Percentiles rank a stretch among this genome's conserved stretches.
Conservation (phyloP, 1,140 invertebrate genomes). For the Microplitis demolitor region DNA sequence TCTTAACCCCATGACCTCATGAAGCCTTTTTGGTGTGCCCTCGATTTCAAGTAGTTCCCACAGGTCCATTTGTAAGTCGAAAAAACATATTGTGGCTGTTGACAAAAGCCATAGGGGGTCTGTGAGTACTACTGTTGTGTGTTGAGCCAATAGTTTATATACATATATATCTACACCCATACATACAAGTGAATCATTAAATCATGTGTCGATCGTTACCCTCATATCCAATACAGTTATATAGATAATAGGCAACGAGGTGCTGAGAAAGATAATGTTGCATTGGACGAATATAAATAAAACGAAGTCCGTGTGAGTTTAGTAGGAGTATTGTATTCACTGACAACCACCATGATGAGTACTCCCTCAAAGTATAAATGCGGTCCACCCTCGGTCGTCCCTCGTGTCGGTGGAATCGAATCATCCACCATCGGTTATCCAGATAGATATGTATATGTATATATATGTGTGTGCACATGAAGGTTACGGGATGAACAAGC, state of each 20-base stretch:
- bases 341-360: neutral
- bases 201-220: too few species aligned
- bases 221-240: neutral
- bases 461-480: neutral
- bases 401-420: too few species aligned
- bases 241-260: neutral
- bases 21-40: neutral
- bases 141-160: constrained; percentile 30
- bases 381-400: constrained; percentile 20
- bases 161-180: neutral
- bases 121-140: constrained; percentile 22
- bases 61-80: constrained; percentile 49
- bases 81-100: constrained; percentile 60
- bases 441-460: too few species aligned
- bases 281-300: neutral
- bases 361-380: neutral
- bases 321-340: neutral
- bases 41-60: constrained; percentile 48
- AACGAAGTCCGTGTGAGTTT: neutral
- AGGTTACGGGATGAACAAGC: neutral
- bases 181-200: neutral
- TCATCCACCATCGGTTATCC: too few species aligned
- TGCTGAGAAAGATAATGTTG: neutral
- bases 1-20: too few species aligned
- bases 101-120: constrained; percentile 55